Conservation (phyloP, 2,888 invertebrate species). For the Nomada ferruginata region DNA sequence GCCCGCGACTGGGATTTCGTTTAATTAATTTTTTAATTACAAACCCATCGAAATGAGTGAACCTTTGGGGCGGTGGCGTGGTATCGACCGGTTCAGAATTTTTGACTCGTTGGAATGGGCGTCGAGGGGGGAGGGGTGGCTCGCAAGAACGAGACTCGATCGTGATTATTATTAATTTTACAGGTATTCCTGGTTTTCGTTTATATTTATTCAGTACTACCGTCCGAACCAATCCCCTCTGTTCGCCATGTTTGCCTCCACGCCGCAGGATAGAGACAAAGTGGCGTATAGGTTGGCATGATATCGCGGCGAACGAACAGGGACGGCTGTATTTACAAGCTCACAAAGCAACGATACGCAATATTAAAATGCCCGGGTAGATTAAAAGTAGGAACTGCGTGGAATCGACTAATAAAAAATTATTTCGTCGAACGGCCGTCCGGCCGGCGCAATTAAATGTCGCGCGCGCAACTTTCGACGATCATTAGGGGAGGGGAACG, state of each 20-base stretch:
- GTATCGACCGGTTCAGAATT: constrained; percentile 62
- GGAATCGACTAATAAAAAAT: constrained; percentile 57
- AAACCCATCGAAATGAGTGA: constrained; percentile 72
- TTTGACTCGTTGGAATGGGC: constrained; percentile 67
- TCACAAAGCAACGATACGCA: constrained; percentile 72
- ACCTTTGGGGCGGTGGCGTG: constrained; percentile 28
- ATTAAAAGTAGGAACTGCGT: constrained; percentile 66
- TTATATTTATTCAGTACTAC: constrained; percentile 72
- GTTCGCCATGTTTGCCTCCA: constrained; percentile 57
- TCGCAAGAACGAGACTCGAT: constrained; percentile 59
- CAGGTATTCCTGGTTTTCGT: constrained; percentile 77
- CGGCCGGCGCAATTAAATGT: constrained; percentile 18
- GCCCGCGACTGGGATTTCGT: constrained; percentile 72
- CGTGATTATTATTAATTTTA: constrained; percentile 77
- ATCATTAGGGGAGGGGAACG: background rate
- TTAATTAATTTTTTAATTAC: constrained; percentile 79
- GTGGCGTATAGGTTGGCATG: constrained; percentile 44
- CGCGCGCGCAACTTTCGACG: constrained; percentile 7
- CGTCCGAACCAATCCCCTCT: background rate
- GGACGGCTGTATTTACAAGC: constrained; percentile 70
- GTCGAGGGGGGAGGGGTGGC: constrained; percentile 46
- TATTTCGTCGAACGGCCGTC: constrained; percentile 35
- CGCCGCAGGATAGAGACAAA: constrained; percentile 51
- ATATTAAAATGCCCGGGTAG: constrained; percentile 75
- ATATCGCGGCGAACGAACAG: constrained; percentile 29